A percentile compares a stretch with the other conserved stretches of the same genome.
These are phyloP conservation scores for Cladopsammia gracilis DNA, from an alignment of 64 coral and sea anemone genomes.

Conservation along the genomic window DNA sequence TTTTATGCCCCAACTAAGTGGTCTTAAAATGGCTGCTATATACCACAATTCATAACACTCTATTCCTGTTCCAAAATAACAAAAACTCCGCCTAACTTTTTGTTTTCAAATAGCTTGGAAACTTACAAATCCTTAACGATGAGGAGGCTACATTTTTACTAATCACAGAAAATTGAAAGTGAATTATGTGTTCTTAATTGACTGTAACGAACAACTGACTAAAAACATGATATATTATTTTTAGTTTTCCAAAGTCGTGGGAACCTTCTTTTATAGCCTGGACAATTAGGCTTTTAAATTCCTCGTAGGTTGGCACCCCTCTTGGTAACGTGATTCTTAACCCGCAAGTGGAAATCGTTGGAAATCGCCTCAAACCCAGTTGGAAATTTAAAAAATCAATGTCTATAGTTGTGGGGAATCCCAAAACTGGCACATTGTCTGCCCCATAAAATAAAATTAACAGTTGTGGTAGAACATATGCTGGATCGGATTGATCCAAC, in stretches of 20 bases:
- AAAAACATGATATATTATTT: no score
- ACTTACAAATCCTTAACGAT: no score
- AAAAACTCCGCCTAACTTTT: no score
- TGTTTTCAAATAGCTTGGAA: no score
- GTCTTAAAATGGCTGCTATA: no score
- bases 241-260: slow-evolving; percentile 1
- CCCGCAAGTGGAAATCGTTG: neutral
- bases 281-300: neutral
- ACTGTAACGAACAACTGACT: no score
- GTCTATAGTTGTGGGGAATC: slow-evolving; percentile 15
- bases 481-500: slow-evolving; percentile 11
- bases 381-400: neutral
- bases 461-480: neutral
- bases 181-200: no score
- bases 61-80: no score
- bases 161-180: no score
- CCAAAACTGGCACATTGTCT: slow-evolving; percentile 63
- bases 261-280: slow-evolving; percentile 13
- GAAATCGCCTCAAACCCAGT: neutral
- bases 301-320: neutral
- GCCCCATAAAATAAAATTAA: slow-evolving; percentile 60
- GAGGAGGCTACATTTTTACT: no score
- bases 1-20: no score
- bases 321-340: neutral
- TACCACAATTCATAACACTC: no score